Base-by-base conservation (phyloP, 2,113 vertebrate genomes). In the Sander vitreus region DNA sequence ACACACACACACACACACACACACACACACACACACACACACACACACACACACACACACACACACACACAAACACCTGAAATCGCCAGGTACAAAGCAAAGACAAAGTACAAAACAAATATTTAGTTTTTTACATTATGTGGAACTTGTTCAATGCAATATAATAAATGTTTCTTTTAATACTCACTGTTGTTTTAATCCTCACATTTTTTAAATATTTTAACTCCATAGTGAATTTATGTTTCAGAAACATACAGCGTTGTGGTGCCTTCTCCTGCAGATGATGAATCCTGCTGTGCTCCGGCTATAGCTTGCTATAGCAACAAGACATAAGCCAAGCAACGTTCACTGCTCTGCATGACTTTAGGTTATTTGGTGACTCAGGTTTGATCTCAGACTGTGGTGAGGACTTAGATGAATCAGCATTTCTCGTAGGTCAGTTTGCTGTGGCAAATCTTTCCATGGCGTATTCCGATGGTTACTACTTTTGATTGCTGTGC, bases 1-100 rank as follows among this genome's bases (percentile, higher is more conserved):
- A 33, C 33, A 72, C 80, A 73, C 0, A 6, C 57, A 80, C 60
- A 57, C 87, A 66, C 58, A 50, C 75, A 79, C 76, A 16, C 27
- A 73, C 27, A 51, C 27, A 62, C 11, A 54, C 81, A 55, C 33
- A 59, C 50, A 51, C 23, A 45, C 60, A 81, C 25, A 33, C 58
- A 18, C 27, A 60, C 27, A 18, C 39, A 57, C 53, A 77, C 63
- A 60, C 27, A 60, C 58, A 45, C 66, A 68, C 50, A 21, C 48
- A 45, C 36, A 1, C 36, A 39, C 36, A n/a, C 16, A 71, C 36
- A 19, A 18, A 57, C 53, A 77, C 63, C 65, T 79, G 68, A 51
- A 76, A 65, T 15, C 62, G 1, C 51, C 70, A 88, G 51, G 47
- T 80, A 36, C n/a, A 51, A 58, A 19, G 47, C 60, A 78, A 7